Conservation (phyloP, 2,797 vertebrate species). For the Lacerta viridis region DNA sequence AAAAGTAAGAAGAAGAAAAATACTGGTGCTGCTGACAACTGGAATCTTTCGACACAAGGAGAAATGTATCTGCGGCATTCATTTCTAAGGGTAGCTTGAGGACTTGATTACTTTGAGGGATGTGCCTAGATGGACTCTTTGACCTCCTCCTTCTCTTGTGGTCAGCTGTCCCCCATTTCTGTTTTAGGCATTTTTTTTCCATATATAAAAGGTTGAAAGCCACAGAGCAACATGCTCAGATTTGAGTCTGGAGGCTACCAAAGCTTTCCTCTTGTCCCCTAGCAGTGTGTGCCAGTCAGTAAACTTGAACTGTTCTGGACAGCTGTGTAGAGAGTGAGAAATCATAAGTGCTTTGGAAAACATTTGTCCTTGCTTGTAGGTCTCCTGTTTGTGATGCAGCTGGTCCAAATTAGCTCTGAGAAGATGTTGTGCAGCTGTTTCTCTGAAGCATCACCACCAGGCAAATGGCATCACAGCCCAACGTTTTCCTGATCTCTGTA, state of each 20-base stretch:
- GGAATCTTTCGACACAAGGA: slow-evolving; percentile 53
- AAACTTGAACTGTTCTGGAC: slow-evolving; percentile 68
- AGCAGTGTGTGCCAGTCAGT: slow-evolving; percentile 52
- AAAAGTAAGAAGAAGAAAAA: background rate
- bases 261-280: slow-evolving; percentile 67
- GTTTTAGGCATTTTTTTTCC: slow-evolving; percentile 59
- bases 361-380: slow-evolving; percentile 71
- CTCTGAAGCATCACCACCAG: slow-evolving; percentile 75
- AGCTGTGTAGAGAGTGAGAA: slow-evolving; percentile 71
- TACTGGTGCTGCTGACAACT: slow-evolving; percentile 50
- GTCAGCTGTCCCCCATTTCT: slow-evolving; percentile 49
- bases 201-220: slow-evolving; percentile 67
- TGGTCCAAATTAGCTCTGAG: slow-evolving; percentile 75
- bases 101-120: slow-evolving; percentile 50
- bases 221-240: slow-evolving; percentile 68
- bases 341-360: slow-evolving; percentile 63
- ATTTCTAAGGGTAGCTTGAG: slow-evolving; percentile 66
- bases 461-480: slow-evolving; percentile 69
- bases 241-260: slow-evolving; percentile 65
- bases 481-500: slow-evolving; percentile 68
- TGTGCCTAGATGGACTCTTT: slow-evolving; percentile 67
- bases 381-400: slow-evolving; percentile 71
- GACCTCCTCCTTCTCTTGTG: slow-evolving; percentile 59
- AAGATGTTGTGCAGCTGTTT: slow-evolving; percentile 80
- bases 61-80: slow-evolving; percentile 56